Conservation (phyloP, 2,797 vertebrate genomes). For the Poeciliopsis paucimaculata region DNA sequence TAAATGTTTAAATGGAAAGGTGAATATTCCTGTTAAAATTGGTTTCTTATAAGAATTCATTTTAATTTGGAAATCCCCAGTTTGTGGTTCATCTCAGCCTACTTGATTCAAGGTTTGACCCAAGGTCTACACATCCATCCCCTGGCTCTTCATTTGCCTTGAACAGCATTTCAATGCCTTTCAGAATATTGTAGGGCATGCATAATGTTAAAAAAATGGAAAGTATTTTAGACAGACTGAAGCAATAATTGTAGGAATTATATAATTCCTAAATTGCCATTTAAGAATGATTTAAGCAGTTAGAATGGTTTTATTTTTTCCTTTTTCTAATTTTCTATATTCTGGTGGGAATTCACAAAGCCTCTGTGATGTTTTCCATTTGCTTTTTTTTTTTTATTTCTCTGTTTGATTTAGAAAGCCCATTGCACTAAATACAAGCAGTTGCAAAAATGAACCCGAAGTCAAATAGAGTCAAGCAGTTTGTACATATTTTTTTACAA, state of each 20-base stretch:
- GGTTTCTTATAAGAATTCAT: background rate
- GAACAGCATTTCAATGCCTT: background rate
- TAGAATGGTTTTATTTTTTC: background rate
- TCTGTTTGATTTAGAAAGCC: background rate
- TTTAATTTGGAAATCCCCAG: background rate
- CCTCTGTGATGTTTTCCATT: background rate
- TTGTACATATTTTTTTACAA: background rate
- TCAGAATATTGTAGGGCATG: background rate
- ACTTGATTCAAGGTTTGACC: background rate
- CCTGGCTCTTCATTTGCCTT: slow-evolving; percentile 8
- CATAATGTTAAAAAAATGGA: background rate
- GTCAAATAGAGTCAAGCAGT: background rate
- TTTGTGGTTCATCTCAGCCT: background rate
- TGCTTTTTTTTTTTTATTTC: background rate
- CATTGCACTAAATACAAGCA: background rate
- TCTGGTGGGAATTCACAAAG: background rate
- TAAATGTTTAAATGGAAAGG: background rate
- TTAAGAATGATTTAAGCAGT: background rate
- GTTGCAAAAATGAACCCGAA: background rate
- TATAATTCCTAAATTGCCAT: background rate
- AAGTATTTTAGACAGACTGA: background rate
- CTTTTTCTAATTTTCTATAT: background rate
- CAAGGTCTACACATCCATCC: slow-evolving; percentile 10
- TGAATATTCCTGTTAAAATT: background rate
- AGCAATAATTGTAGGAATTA: background rate